phyloP scores from a whole-genome alignment of 2,888 invertebrate genomes.

The Aleiodes leptofemur region DNA sequence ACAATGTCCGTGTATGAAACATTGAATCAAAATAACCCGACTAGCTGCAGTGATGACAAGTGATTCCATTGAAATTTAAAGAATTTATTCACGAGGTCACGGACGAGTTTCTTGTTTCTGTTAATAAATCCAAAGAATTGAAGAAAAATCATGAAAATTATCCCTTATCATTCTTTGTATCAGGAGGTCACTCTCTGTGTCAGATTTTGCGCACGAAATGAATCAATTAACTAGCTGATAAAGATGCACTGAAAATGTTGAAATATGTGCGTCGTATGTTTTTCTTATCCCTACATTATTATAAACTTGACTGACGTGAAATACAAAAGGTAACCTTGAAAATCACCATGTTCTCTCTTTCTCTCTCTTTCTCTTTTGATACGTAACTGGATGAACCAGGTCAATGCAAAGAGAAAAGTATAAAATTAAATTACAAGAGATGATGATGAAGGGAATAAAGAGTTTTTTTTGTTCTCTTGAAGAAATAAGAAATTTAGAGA shows the following conservation, averaged over 20 bases:
- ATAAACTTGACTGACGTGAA: slow-evolving; percentile 21
- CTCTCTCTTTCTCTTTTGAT: neutral
- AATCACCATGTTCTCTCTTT: neutral
- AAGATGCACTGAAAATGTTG: slow-evolving; percentile 31
- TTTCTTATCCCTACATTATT: neutral
- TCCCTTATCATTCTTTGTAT: slow-evolving; percentile 4
- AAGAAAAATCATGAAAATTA: slow-evolving; percentile 30
- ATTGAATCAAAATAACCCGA: slow-evolving; percentile 49
- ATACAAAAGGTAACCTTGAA: slow-evolving; percentile 10
- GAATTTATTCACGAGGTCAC: slow-evolving; percentile 11
- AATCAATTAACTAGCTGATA: slow-evolving; percentile 34
- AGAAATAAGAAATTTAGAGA: neutral
- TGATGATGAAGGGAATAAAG: neutral
- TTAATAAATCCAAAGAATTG: neutral
- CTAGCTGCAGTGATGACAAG: slow-evolving; percentile 23
- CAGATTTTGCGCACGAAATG: neutral
- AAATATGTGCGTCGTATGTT: slow-evolving; percentile 25
- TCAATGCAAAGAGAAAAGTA: slow-evolving; percentile 22
- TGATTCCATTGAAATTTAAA: slow-evolving; percentile 22
- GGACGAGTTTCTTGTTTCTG: slow-evolving; percentile 6
- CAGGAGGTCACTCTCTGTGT: slow-evolving; percentile 4
- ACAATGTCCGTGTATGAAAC: slow-evolving; percentile 39
- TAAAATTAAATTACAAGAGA: slow-evolving; percentile 21
- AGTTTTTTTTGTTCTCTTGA: too few relatives aligned
- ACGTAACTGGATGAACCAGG: slow-evolving; percentile 30